Conservation (phyloP, 2,113 vertebrate species). For the Microcebus lehilahytsara region DNA sequence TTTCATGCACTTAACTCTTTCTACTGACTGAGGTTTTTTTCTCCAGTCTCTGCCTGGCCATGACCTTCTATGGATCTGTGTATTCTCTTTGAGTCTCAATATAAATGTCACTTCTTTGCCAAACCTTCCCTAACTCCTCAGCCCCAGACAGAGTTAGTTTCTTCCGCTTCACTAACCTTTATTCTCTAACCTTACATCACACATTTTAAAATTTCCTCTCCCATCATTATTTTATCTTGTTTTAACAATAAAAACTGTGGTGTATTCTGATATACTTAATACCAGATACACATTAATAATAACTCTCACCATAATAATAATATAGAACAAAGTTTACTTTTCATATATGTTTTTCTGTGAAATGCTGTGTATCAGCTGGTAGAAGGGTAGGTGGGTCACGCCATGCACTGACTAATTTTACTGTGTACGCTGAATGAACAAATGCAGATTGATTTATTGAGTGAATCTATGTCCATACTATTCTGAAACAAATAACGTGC, state of each 20-base stretch:
- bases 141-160: background rate
- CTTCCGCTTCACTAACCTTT: background rate
- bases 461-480: background rate
- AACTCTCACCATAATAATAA: background rate
- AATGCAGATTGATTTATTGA: background rate
- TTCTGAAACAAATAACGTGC: background rate
- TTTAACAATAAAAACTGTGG: background rate
- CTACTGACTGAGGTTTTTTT: background rate
- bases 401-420: background rate
- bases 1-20: background rate
- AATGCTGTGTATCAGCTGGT: background rate
- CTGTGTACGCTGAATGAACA: background rate
- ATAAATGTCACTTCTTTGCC: background rate
- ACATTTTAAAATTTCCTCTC: constrained; percentile 1
- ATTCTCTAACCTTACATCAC: background rate
- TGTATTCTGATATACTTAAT: background rate
- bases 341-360: background rate
- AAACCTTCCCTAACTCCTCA: background rate
- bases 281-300: background rate
- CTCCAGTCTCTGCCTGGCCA: background rate
- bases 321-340: background rate
- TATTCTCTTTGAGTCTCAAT: background rate
- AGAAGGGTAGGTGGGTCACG: background rate
- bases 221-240: background rate
- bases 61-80: background rate